Conservation (phyloP, 2,797 vertebrate genomes). For the Rhadinocentrus ornatus region DNA sequence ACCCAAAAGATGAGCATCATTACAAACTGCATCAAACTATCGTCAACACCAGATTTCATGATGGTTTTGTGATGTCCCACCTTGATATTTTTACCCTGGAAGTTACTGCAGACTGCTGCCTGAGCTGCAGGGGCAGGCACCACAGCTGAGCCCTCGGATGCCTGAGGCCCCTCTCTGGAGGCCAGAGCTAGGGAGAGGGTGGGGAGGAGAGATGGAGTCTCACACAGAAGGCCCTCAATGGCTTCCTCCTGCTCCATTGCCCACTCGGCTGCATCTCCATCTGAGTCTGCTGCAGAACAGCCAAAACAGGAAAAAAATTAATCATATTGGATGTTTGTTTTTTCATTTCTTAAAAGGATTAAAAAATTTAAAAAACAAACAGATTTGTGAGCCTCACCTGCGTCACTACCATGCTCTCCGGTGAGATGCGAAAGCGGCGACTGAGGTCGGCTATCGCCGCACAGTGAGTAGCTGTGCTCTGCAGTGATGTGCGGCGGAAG, state of each 20-base stretch:
- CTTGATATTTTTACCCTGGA: slow-evolving; percentile 68
- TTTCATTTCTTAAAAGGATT: too few relatives aligned
- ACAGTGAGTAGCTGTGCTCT: slow-evolving; percentile 97
- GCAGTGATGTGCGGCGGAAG: slow-evolving; percentile 94
- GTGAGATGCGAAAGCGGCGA: slow-evolving; percentile 92
- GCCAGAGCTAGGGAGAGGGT: slow-evolving; percentile 83
- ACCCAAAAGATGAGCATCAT: not conserved
- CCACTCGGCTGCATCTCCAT: slow-evolving; percentile 88
- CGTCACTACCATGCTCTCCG: slow-evolving; percentile 86
- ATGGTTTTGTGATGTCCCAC: slow-evolving; percentile 16
- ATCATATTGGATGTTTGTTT: not conserved
- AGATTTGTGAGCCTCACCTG: slow-evolving; percentile 79
- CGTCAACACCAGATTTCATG: too few relatives aligned
- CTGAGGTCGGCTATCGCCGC: slow-evolving; percentile 93
- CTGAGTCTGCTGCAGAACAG: slow-evolving; percentile 80
- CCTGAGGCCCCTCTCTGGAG: slow-evolving; percentile 33
- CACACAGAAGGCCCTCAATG: slow-evolving; percentile 87
- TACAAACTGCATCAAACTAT: not conserved
- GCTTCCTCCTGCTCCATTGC: slow-evolving; percentile 85
- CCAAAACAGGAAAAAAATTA: not conserved
- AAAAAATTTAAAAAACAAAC: not conserved
- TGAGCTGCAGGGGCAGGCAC: slow-evolving; percentile 14
- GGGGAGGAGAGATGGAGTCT: slow-evolving; percentile 86
- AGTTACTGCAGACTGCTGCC: slow-evolving; percentile 28
- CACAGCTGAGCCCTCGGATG: slow-evolving; percentile 16